These are phyloP conservation scores for Rhimphoctona megacephalus DNA, from an alignment of 2,888 invertebrate genomes.

Conservation along the genomic window DNA sequence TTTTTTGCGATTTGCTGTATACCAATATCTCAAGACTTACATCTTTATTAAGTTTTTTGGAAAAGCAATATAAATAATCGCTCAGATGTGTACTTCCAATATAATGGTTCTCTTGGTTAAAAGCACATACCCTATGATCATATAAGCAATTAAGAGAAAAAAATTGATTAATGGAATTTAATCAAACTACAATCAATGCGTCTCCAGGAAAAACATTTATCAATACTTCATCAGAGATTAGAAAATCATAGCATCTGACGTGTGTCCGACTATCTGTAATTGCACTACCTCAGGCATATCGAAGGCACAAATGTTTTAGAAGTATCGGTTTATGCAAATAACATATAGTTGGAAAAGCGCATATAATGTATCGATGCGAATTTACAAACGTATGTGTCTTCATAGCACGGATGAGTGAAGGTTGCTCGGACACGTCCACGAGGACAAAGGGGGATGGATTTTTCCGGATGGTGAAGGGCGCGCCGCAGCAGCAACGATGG, in stretches of 20 bases:
- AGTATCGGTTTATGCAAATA: neutral
- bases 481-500: constrained; percentile 42
- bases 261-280: neutral
- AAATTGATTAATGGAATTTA: neutral
- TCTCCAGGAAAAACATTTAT: neutral
- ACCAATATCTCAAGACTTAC: neutral
- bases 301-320: constrained; percentile 4
- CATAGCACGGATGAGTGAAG: constrained; percentile 62
- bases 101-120: neutral
- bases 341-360: neutral
- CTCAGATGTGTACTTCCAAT: neutral
- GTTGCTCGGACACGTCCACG: constrained; percentile 55
- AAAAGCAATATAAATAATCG: neutral
- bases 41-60: neutral
- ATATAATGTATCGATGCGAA: constrained; percentile 51
- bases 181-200: neutral
- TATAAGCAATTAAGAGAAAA: neutral
- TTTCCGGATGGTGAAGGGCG: constrained; percentile 53
- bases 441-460: constrained; percentile 34
- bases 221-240: neutral
- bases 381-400: constrained; percentile 51
- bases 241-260: neutral
- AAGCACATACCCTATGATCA: too few relatives aligned
- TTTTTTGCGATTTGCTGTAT: too few relatives aligned
- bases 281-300: neutral